phyloP scores from a whole-genome alignment of 1,140 invertebrate genomes.

The Gonioctena quinquepunctata region DNA sequence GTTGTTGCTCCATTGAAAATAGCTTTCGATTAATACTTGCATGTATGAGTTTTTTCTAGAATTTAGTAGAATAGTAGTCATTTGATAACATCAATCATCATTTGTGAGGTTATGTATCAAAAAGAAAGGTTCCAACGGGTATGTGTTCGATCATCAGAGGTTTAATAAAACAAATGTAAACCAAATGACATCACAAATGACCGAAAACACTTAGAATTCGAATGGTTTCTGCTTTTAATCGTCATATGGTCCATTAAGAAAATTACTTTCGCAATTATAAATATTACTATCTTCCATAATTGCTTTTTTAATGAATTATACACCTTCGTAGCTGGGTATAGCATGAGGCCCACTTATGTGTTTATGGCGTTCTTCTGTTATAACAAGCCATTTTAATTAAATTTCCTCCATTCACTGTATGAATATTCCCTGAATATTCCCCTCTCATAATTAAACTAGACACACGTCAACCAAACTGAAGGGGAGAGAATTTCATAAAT shows the following conservation, averaged over 20 bases:
- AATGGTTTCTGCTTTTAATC: constrained; percentile 4
- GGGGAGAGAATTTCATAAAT: constrained; percentile 27
- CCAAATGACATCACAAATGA: too few species aligned
- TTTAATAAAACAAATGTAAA: too few species aligned
- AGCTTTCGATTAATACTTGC: too few species aligned
- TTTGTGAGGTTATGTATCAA: too few species aligned
- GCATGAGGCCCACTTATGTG: constrained; percentile 12
- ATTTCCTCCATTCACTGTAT: constrained; percentile 31
- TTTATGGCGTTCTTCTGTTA: constrained; percentile 19
- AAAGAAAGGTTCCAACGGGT: too few species aligned
- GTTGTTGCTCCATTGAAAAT: too few species aligned
- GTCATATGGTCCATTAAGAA: constrained; percentile 21
- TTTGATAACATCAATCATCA: too few species aligned
- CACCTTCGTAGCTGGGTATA: constrained; percentile 12
- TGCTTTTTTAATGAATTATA: constrained; percentile 22
- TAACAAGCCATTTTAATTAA: constrained; percentile 34
- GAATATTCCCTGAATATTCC: constrained; percentile 22
- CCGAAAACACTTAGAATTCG: constrained; percentile 9
- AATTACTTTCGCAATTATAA: constrained; percentile 18
- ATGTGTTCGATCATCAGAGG: too few species aligned
- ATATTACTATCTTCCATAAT: constrained; percentile 20
- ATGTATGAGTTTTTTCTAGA: too few species aligned
- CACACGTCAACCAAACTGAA: constrained; percentile 28
- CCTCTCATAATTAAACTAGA: constrained; percentile 36
- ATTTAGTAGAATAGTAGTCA: too few species aligned